Conservation (phyloP, 2,797 vertebrate species). For the Chiroxiphia lanceolata region DNA sequence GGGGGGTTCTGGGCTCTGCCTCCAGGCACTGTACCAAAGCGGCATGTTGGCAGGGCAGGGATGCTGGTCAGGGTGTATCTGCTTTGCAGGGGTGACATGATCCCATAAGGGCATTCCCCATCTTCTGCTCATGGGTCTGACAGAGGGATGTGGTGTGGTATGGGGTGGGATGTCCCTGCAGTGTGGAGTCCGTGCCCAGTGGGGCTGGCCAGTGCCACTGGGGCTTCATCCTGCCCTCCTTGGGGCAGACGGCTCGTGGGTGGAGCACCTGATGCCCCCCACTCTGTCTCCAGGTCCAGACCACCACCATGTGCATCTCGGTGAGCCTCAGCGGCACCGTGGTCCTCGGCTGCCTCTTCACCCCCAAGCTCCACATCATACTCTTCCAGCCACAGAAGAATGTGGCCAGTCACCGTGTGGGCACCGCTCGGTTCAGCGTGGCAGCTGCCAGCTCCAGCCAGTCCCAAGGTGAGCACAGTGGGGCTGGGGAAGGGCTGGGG, state of each 20-base stretch:
- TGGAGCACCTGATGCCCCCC: not conserved
- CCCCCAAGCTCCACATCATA: slow-evolving; percentile 97
- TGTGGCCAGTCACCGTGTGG: slow-evolving; percentile 87
- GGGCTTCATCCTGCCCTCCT: not conserved
- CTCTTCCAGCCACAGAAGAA: slow-evolving; percentile 99
- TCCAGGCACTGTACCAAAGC: not conserved
- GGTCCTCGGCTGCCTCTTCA: slow-evolving; percentile 96
- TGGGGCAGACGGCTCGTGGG: not conserved
- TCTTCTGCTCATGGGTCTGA: not conserved
- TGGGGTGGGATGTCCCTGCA: not conserved
- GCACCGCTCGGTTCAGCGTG: slow-evolving; percentile 88
- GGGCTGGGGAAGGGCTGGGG: not conserved
- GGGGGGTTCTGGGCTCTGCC: not conserved
- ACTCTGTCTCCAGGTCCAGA: slow-evolving; percentile 87
- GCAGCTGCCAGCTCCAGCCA: slow-evolving; percentile 84
- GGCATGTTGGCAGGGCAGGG: not conserved
- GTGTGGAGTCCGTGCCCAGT: not conserved
- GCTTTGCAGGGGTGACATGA: not conserved
- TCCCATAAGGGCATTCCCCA: not conserved
- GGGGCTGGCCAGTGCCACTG: not conserved
- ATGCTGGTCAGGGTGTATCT: not conserved
- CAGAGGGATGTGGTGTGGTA: not conserved
- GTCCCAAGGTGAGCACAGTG: slow-evolving; percentile 82
- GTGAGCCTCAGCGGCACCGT: slow-evolving; percentile 97
- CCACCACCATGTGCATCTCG: slow-evolving; percentile 98